These are phyloP conservation scores for Alcedo quadribrachys DNA, from an alignment of 2,797 vertebrate genomes.

Conservation along the genomic window DNA sequence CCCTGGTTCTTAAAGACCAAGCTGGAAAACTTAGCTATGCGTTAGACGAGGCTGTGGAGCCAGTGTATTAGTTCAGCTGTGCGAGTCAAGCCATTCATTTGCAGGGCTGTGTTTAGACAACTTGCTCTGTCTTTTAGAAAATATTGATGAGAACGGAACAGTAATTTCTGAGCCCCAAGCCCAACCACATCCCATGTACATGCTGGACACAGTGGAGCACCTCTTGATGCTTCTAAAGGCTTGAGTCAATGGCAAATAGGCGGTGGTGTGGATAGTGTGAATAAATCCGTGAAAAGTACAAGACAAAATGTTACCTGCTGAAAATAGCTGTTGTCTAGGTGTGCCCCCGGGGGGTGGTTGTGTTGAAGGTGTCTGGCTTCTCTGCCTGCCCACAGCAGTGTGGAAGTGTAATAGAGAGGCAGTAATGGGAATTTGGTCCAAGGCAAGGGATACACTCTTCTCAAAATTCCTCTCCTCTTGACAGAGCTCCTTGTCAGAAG, in stretches of 20 bases:
- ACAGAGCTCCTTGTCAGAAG: background rate
- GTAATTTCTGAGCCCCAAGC: background rate
- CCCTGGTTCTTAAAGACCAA: background rate
- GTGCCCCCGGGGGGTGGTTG: background rate
- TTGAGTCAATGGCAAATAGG: background rate
- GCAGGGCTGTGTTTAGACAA: background rate
- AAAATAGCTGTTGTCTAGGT: background rate
- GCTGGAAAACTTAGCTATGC: background rate
- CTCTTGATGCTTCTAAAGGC: background rate
- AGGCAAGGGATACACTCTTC: background rate
- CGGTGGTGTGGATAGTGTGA: background rate
- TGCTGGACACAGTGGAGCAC: background rate
- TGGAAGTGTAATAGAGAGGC: background rate
- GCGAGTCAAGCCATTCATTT: background rate
- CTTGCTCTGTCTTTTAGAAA: background rate
- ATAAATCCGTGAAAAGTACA: background rate
- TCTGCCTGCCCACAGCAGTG: background rate
- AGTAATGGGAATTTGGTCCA: background rate
- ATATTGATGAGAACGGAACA: background rate
- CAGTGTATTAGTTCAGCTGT: constrained; percentile 3
- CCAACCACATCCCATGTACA: background rate
- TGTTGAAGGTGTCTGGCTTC: background rate
- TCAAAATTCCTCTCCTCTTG: background rate
- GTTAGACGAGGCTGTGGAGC: background rate
- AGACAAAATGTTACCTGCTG: background rate